Conservation (phyloP, 1,140 invertebrate species). For the Dreissena rostriformis region DNA sequence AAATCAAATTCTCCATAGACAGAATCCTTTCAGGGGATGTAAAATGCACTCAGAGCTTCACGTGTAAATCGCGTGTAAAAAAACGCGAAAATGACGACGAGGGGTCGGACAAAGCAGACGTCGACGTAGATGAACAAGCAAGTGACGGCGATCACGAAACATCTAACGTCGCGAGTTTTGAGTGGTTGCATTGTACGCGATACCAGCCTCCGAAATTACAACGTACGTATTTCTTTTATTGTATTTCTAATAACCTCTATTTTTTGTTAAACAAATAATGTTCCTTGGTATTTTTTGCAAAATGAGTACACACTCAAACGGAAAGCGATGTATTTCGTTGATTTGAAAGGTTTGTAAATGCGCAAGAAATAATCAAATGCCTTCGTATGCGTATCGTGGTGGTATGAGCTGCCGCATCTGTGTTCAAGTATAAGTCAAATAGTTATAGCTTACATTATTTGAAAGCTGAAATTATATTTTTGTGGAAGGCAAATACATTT, state of each 20-base stretch:
- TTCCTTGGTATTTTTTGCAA: too few species aligned
- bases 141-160: conserved; percentile 18
- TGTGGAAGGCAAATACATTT: too few species aligned
- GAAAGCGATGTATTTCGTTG: too few species aligned
- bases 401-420: too few species aligned
- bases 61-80: background rate
- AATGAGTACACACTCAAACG: too few species aligned
- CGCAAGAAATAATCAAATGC: too few species aligned
- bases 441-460: too few species aligned
- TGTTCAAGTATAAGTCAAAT: too few species aligned
- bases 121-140: conserved; percentile 48
- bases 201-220: conserved; percentile 89
- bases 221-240: conserved; percentile 82
- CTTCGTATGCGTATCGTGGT: too few species aligned
- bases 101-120: background rate
- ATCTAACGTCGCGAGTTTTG: conserved; percentile 54
- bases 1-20: conserved; percentile 75
- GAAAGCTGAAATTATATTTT: too few species aligned
- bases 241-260: background rate
- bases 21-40: conserved; percentile 63
- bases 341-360: too few species aligned
- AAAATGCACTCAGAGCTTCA: background rate
- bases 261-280: too few species aligned
- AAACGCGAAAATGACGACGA: background rate
- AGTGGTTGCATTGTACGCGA: conserved; percentile 88